Evolutionary conservation across 1,140 invertebrate genomes (phyloP).

Genomic region (Contarinia nasturtii): DNA sequence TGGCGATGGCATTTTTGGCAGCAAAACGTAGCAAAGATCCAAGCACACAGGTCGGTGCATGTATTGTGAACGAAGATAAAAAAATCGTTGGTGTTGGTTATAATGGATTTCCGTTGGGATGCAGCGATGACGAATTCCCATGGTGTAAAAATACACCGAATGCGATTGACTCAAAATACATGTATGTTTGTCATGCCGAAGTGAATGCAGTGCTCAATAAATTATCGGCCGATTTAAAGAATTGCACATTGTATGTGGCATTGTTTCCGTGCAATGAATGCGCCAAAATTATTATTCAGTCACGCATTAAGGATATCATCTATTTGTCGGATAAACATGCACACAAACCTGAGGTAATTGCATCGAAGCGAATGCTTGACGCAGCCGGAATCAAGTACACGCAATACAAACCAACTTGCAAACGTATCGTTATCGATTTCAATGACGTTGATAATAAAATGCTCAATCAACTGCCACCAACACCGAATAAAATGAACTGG

Average conservation of each 20-base stretch:
- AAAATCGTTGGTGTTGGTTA: constrained; percentile 86
- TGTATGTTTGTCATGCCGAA: constrained; percentile 94
- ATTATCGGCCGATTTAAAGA: constrained; percentile 53
- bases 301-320: constrained; percentile 63
- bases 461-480: too few species aligned
- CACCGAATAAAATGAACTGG: too few species aligned
- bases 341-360: constrained; percentile 41
- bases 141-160: constrained; percentile 48
- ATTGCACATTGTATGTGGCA: constrained; percentile 69
- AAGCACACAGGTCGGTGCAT: constrained; percentile 77
- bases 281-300: constrained; percentile 91
- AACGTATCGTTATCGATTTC: too few species aligned
- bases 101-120: constrained; percentile 86
- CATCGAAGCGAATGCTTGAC: constrained; percentile 64
- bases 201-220: constrained; percentile 92
- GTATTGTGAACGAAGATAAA: constrained; percentile 76
- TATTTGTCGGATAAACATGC: constrained; percentile 68
- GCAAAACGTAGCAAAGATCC: constrained; percentile 90
- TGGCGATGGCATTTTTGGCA: constrained; percentile 63
- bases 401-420: constrained; percentile 27
- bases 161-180: constrained; percentile 52
- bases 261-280: constrained; percentile 94
- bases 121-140: constrained; percentile 71
- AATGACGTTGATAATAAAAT: too few species aligned
- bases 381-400: constrained; percentile 46